These are phyloP conservation scores for Dendrolimus punctatus DNA, from an alignment of 1,140 invertebrate genomes.

Conservation along the genomic window DNA sequence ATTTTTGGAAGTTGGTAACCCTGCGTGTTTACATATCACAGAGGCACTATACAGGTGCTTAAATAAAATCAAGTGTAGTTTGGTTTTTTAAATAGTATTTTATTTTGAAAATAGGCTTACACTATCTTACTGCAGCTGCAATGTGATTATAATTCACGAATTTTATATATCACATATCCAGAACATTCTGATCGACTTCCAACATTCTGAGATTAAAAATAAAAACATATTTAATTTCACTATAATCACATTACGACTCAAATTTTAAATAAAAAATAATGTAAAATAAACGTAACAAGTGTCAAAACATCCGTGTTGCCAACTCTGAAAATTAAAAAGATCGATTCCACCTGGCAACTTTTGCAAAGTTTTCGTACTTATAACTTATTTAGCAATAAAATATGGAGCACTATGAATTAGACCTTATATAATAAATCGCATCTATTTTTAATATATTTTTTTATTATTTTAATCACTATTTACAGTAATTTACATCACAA, in stretches of 20 bases:
- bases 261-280: slow-evolving; percentile 26
- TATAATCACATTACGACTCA: slow-evolving; percentile 25
- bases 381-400: slow-evolving; percentile 20
- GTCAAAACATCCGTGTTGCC: slow-evolving; percentile 21
- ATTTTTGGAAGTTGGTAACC: too few relatives aligned
- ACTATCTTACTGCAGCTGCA: slow-evolving; percentile 21
- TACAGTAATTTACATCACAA: slow-evolving; percentile 68
- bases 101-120: slow-evolving; percentile 25
- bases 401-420: slow-evolving; percentile 32
- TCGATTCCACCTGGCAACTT: slow-evolving; percentile 11
- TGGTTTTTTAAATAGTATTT: slow-evolving; percentile 17
- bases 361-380: slow-evolving; percentile 23
- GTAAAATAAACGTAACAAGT: slow-evolving; percentile 24
- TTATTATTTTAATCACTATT: slow-evolving; percentile 36
- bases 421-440: slow-evolving; percentile 23
- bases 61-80: slow-evolving; percentile 15
- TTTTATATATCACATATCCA: slow-evolving; percentile 14
- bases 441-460: slow-evolving; percentile 26
- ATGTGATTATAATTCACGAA: slow-evolving; percentile 17
- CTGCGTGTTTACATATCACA: too few relatives aligned
- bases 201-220: slow-evolving; percentile 3
- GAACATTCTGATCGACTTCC: not conserved
- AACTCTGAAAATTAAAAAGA: slow-evolving; percentile 14
- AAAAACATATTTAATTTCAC: slow-evolving; percentile 8
- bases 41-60: too few relatives aligned